Evolutionary conservation across 2,888 invertebrate species (phyloP), one percentile per base, ranked within the genome.

Genomic region (Dynastes maya): DNA sequence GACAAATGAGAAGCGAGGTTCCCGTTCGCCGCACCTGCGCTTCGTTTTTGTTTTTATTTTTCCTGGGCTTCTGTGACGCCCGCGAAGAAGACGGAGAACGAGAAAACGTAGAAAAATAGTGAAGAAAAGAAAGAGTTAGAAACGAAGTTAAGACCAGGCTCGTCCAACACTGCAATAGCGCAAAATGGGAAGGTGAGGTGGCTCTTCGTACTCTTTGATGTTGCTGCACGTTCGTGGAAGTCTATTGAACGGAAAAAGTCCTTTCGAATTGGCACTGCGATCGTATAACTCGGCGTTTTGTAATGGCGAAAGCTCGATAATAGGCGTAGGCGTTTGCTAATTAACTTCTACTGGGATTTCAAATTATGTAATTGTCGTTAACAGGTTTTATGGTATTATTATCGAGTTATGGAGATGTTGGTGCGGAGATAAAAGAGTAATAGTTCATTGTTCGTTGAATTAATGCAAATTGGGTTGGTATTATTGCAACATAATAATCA

Each of bases 1-100:
- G 61, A 53, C 79, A 79, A 81, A 81, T 80, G 79, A 80, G 80
- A 74, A 76, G 58, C 22, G 40, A 32, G 72, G 45, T 45, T 37
- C 61, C 72, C 58, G 72, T 72, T 58, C 53, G 72, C 72, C 72
- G 72, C 72, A 72, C 72, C 72, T 72, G 72, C 37, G 72, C 40
- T 37, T 37, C 22, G 40, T 58, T 72, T 72, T 72, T 72, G 72
- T 72, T 72, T 72, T 72, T 72, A 72, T 72, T 72, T 72, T 40
- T 16, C 55, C 16, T 22, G 71, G 61, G 9, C 32, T 71, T 32
- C 2, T 40, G 40, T 40, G 55, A 29, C 67, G 51, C 55, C 67
- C 55, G 55, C 55, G 55, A 58, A 76, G 63, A 61, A 61, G 68
- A 49, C 27, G 29, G 27, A 61, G 29, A 61, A 29, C 9, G 29